phyloP scores from a whole-genome alignment of 2,797 vertebrate species.

The Merluccius polli region DNA sequence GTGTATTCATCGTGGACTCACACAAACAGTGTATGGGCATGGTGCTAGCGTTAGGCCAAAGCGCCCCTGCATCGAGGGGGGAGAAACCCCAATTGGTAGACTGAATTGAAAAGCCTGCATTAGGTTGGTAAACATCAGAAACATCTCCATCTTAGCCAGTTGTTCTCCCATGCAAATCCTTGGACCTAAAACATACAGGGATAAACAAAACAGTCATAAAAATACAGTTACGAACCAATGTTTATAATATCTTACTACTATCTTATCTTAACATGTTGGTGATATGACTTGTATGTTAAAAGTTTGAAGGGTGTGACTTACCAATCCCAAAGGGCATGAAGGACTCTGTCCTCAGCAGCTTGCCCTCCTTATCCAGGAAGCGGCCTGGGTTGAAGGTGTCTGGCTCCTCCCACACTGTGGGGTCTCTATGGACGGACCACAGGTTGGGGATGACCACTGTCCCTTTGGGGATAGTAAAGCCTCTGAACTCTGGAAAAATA shows the following conservation, averaged over 20 bases:
- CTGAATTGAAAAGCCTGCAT: constrained; percentile 85
- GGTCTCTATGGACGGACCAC: constrained; percentile 92
- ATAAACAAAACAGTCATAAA: neutral
- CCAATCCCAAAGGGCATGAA: constrained; percentile 97
- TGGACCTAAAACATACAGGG: constrained; percentile 72
- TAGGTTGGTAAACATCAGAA: constrained; percentile 84
- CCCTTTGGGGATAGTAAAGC: constrained; percentile 90
- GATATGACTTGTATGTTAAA: neutral
- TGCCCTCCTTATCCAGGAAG: constrained; percentile 87
- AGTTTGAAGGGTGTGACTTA: constrained; percentile 44
- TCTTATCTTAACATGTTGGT: constrained; percentile 1
- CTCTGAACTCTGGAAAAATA: constrained; percentile 78
- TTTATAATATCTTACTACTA: neutral
- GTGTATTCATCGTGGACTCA: constrained; percentile 45
- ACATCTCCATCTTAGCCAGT: constrained; percentile 95
- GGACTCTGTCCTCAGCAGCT: constrained; percentile 81
- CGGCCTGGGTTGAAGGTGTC: constrained; percentile 83
- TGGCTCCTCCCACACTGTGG: constrained; percentile 86
- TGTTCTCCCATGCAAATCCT: constrained; percentile 96
- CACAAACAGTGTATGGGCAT: constrained; percentile 76
- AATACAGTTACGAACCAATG: neutral
- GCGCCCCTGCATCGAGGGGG: constrained; percentile 79
- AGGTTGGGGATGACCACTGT: constrained; percentile 87
- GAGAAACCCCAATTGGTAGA: constrained; percentile 73
- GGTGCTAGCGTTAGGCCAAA: constrained; percentile 91